Evolutionary conservation across 2,113 vertebrate species (phyloP).

Genomic region (Dicerorhinus sumatrensis): DNA sequence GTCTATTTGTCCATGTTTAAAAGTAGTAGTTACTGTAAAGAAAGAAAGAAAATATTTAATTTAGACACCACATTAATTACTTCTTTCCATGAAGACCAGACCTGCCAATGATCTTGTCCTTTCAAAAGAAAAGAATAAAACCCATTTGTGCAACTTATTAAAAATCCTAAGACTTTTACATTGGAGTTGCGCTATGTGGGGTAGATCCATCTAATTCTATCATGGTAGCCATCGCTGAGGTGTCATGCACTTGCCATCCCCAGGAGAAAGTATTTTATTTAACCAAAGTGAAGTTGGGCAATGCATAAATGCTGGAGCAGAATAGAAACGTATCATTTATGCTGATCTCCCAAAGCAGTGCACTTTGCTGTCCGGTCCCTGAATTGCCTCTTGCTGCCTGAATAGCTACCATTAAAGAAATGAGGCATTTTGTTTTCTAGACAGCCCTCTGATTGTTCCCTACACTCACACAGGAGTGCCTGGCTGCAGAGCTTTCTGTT

Average conservation of each 20-base stretch:
- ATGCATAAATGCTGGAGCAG: neutral
- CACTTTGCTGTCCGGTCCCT: constrained; percentile 31
- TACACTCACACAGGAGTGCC: neutral
- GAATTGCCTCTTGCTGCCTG: constrained; percentile 66
- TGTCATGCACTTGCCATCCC: neutral
- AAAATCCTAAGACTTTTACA: constrained; percentile 1
- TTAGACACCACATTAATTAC: neutral
- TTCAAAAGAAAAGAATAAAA: neutral
- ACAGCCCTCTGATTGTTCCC: constrained; percentile 66
- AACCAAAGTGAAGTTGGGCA: constrained; percentile 2
- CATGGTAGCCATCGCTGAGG: neutral
- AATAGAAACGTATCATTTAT: neutral
- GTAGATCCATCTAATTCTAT: neutral
- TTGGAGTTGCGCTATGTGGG: neutral
- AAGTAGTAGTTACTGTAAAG: neutral
- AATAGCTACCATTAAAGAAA: constrained; percentile 68
- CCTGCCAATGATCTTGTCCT: neutral
- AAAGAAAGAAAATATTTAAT: neutral
- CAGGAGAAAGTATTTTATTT: constrained; percentile 29
- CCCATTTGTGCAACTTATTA: neutral
- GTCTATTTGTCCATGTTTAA: constrained; percentile 20
- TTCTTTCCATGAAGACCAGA: neutral
- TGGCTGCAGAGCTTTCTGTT: neutral
- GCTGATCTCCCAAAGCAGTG: neutral
- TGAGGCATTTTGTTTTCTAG: constrained; percentile 67